Conservation (phyloP, 2,113 vertebrate species). For the Thalassarche chlororhynchos region DNA sequence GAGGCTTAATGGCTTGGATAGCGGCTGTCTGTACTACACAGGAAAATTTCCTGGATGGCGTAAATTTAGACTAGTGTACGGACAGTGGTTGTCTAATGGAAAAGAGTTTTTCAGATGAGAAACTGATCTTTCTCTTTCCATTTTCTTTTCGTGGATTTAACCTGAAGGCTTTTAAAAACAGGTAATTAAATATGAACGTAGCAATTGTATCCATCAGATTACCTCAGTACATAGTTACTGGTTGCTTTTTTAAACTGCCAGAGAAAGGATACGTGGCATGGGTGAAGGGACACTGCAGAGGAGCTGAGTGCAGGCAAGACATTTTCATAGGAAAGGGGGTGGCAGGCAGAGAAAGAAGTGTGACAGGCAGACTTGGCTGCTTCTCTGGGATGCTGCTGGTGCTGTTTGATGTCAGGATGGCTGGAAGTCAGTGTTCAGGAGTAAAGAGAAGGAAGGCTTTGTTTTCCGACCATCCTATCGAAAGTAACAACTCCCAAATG, state of each 20-base stretch:
- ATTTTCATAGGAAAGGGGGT: background rate
- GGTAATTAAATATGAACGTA: background rate
- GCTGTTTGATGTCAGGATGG: background rate
- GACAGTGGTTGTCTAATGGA: background rate
- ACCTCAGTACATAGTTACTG: background rate
- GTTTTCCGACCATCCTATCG: background rate
- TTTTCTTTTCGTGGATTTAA: background rate
- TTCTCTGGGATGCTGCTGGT: background rate
- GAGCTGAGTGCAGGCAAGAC: background rate
- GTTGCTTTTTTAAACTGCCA: background rate
- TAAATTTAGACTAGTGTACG: background rate
- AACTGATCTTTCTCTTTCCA: background rate
- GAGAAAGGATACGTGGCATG: background rate
- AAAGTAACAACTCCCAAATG: background rate
- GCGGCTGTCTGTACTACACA: background rate
- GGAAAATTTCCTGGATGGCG: background rate
- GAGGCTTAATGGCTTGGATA: background rate
- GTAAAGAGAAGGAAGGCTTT: background rate
- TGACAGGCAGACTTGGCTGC: background rate
- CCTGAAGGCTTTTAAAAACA: background rate
- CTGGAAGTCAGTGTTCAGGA: background rate
- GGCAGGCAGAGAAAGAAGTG: background rate
- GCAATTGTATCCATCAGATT: background rate
- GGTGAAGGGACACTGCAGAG: background rate
- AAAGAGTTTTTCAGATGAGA: background rate